Conservation (phyloP, 2,888 invertebrate species). For the Dynastes grantii region DNA sequence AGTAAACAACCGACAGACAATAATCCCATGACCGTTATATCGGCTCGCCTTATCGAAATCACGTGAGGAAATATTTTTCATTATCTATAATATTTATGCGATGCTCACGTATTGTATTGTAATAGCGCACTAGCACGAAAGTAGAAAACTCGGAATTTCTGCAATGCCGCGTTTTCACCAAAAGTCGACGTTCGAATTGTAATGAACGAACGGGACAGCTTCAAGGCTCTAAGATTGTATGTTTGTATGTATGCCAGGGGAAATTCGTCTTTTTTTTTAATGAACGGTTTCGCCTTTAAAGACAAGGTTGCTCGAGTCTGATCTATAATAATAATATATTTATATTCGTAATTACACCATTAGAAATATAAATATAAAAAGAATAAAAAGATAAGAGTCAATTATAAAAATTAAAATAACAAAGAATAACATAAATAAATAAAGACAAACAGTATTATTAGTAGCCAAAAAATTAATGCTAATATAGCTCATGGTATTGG, state of each 20-base stretch:
- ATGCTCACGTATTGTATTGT: background rate
- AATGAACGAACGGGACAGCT: background rate
- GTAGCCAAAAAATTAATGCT: too few species aligned
- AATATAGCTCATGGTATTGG: too few species aligned
- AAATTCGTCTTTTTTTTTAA: constrained; percentile 6
- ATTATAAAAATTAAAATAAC: too few species aligned
- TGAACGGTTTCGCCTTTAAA: constrained; percentile 13
- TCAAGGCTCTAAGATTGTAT: constrained; percentile 10
- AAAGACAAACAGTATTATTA: too few species aligned
- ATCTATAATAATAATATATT: too few species aligned
- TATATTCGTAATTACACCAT: too few species aligned
- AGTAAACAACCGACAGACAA: too few species aligned
- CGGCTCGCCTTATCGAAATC: constrained; percentile 17
- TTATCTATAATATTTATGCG: constrained; percentile 9
- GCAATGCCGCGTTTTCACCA: constrained; percentile 4
- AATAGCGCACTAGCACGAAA: background rate
- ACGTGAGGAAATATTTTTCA: constrained; percentile 33
- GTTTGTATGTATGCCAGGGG: background rate
- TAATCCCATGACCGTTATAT: too few species aligned
- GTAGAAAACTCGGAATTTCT: constrained; percentile 4
- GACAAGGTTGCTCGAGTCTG: background rate
- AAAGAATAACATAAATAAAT: too few species aligned
- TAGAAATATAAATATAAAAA: too few species aligned
- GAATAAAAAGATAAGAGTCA: too few species aligned
- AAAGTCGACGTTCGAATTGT: constrained; percentile 8